A percentile compares a stretch with the other conserved stretches of the same genome.
Conservation (phyloP, 2,888 invertebrate species). For the Rhamphomyia laevipes region DNA sequence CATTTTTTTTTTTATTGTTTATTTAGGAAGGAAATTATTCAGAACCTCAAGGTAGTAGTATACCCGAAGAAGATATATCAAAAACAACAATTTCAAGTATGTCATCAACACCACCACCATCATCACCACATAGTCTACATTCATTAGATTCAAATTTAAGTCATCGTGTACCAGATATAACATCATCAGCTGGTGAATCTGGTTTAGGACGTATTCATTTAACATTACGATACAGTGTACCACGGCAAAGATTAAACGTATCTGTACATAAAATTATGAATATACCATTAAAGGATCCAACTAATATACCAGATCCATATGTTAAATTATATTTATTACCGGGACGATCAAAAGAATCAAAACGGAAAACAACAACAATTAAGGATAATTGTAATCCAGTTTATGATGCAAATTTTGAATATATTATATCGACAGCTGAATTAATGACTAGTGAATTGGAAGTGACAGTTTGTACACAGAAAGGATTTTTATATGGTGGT, state of each 20-base stretch:
- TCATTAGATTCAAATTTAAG: slow-evolving; percentile 37
- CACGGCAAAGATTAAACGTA: slow-evolving; percentile 68
- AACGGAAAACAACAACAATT: slow-evolving; percentile 67
- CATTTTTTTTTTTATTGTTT: not conserved
- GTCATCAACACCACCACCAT: slow-evolving; percentile 22
- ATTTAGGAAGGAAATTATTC: not conserved
- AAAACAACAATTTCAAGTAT: slow-evolving; percentile 15
- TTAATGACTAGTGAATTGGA: slow-evolving; percentile 65
- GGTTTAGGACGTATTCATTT: slow-evolving; percentile 72
- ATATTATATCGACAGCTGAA: slow-evolving; percentile 70
- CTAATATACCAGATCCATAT: slow-evolving; percentile 79
- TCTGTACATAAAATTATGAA: slow-evolving; percentile 86
- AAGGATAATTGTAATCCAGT: slow-evolving; percentile 86
- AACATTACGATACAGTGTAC: slow-evolving; percentile 73
- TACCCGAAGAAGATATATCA: slow-evolving; percentile 22
- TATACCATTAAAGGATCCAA: slow-evolving; percentile 67
- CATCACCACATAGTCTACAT: slow-evolving; percentile 23
- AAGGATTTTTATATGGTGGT: slow-evolving; percentile 66
- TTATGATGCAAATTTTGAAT: slow-evolving; percentile 86
- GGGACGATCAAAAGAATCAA: slow-evolving; percentile 72
- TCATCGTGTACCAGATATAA: slow-evolving; percentile 49
- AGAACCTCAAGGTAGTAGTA: slow-evolving; percentile 20
- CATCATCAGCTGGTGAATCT: slow-evolving; percentile 56
- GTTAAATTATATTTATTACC: slow-evolving; percentile 80
- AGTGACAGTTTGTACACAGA: slow-evolving; percentile 79